Conservation (phyloP, 2,797 vertebrate species). For the Dicrostonyx torquatus region DNA sequence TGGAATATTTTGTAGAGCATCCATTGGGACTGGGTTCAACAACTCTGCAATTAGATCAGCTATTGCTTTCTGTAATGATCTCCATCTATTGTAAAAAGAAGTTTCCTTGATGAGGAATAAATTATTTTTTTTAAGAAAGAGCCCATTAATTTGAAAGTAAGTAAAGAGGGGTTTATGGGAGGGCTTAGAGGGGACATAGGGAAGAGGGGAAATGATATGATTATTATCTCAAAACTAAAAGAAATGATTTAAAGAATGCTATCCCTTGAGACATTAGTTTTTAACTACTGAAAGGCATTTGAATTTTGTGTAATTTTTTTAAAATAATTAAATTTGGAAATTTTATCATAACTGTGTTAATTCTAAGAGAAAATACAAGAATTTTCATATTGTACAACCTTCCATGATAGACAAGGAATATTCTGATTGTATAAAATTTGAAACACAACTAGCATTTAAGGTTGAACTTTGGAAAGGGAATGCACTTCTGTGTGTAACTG, state of each 20-base stretch:
- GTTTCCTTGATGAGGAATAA: neutral
- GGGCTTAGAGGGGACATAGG: neutral
- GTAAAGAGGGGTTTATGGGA: neutral
- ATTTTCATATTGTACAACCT: neutral
- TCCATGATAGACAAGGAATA: neutral
- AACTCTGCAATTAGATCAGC: too few species aligned
- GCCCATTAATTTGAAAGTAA: neutral
- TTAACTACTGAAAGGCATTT: neutral
- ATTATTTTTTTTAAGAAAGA: neutral
- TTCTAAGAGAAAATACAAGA: neutral
- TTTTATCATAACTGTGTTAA: neutral
- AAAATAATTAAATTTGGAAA: neutral
- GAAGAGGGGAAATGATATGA: neutral
- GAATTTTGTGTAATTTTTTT: neutral
- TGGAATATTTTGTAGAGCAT: neutral
- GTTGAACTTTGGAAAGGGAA: neutral
- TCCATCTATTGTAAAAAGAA: neutral
- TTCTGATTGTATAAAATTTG: neutral
- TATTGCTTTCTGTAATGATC: neutral
- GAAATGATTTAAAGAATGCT: neutral
- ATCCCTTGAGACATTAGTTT: neutral
- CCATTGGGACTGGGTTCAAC: neutral
- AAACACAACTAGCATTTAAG: neutral
- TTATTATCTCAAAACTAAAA: neutral
- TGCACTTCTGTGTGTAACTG: neutral